phyloP scores from a whole-genome alignment of 2,888 invertebrate genomes.

The Sympetrum striolatum region DNA sequence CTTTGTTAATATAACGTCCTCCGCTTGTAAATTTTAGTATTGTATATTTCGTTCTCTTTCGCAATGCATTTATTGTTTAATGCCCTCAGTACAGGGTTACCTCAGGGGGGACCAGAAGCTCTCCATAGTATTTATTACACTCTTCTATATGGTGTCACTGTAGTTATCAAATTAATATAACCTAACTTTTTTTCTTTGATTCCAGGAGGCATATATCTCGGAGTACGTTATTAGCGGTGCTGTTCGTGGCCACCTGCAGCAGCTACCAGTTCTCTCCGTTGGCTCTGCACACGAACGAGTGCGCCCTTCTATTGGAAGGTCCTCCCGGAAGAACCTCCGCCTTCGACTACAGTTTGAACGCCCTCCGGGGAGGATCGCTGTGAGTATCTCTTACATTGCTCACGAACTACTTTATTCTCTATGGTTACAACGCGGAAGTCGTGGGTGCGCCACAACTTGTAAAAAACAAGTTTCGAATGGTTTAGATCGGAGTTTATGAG shows the following conservation, averaged over 20 bases:
- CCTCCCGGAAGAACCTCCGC: conserved; percentile 76
- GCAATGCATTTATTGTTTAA: no score
- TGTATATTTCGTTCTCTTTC: no score
- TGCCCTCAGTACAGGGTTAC: no score
- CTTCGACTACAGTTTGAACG: conserved; percentile 84
- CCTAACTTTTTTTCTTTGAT: no score
- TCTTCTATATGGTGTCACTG: no score
- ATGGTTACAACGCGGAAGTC: background rate
- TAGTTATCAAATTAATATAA: no score
- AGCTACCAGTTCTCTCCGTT: conserved; percentile 12
- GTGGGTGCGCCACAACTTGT: background rate
- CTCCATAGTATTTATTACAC: no score
- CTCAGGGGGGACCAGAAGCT: no score
- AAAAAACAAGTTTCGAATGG: background rate
- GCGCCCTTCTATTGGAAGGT: conserved; percentile 79
- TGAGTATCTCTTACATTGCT: conserved; percentile 64
- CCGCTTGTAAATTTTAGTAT: no score
- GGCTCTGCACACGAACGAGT: conserved; percentile 61
- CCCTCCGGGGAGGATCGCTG: conserved; percentile 76
- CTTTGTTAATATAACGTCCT: no score
- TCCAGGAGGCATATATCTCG: background rate
- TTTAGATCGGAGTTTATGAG: background rate
- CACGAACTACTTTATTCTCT: background rate
- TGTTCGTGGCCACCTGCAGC: background rate
- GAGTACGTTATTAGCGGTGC: background rate